Base-by-base conservation (phyloP, 2,888 invertebrate species). In the Tillus elongatus region DNA sequence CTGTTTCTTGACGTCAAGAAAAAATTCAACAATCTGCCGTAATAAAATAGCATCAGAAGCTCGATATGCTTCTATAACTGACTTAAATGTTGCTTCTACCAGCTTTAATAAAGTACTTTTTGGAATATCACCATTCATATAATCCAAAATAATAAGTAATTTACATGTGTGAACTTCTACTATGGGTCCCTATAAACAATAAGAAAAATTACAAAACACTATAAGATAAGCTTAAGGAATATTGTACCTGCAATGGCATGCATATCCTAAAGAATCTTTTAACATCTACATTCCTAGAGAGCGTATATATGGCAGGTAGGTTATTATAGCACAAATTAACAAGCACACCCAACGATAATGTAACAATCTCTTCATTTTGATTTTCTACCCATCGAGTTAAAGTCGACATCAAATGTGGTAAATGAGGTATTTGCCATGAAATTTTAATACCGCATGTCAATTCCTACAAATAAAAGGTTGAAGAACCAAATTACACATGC, bases 241-340 rank as follows among this genome's bases (percentile, higher is more conserved):
- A n/a, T n/a, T n/a, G n/a, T 53, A 75, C 75, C 69, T 77, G 74
- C 42, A 79, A 66, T 47, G 68, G 73, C 16, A 79, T 65, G 41
- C 81, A 68, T 47, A 72, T 73, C 29, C 73, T 70, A 26, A 81
- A 66, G 60, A 82, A 77, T 41, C 73, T 70, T 55, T 81, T 82
- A 1, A 77, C 74, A 50, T 85, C 81, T 0, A 84, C 75, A 3
- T 76, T 76, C 42, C 81, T 73, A 68, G 82, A 75, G 15, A 87
- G 65, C 0, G 79, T 74, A 52, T 84, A 82, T 27, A 84, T 71
- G 0, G 82, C 83, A 1, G 82, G 78, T 39, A 82, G 63, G 60
- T 87, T 87, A 46, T 80, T 82, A 54, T 84, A 82, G 58, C 85
- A 86, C 2, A 87, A 63, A 66, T 87, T 87, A 1, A 84, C 82